Evolutionary conservation across 2,113 vertebrate species (phyloP).

Genomic region (Erythrocercus mccallii): DNA sequence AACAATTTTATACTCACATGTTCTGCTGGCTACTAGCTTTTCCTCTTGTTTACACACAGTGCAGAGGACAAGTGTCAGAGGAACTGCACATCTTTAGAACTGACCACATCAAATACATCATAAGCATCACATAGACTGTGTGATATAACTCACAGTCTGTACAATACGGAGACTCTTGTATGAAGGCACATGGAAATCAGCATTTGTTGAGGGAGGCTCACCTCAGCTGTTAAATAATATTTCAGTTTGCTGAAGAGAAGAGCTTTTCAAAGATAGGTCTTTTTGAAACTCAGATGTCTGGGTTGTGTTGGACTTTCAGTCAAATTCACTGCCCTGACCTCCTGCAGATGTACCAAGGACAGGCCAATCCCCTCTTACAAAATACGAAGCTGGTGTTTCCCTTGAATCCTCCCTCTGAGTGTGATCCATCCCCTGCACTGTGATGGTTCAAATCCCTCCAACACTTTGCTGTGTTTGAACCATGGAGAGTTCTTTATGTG

Average conservation of each 20-base stretch:
- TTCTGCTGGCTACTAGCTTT: background rate
- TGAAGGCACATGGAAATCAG: background rate
- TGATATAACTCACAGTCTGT: background rate
- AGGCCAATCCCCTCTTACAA: background rate
- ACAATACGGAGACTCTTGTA: background rate
- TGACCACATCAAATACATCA: background rate
- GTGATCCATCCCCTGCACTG: background rate
- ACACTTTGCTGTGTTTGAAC: background rate
- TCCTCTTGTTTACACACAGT: background rate
- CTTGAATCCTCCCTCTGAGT: background rate
- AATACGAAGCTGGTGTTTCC: background rate
- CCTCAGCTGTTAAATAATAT: background rate
- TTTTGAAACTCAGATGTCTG: background rate
- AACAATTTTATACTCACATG: background rate
- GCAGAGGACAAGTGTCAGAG: background rate
- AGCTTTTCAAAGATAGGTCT: background rate
- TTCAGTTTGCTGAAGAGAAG: background rate
- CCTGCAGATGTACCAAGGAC: background rate
- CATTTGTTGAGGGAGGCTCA: background rate
- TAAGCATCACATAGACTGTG: background rate
- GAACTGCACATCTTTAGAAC: background rate
- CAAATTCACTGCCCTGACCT: background rate
- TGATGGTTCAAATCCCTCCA: background rate
- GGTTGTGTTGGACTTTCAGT: background rate
- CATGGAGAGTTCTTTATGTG: background rate